Evolutionary conservation across 2,113 vertebrate species (phyloP), one percentile per base, ranked within the genome.

Genomic region (Suncus etruscus): DNA sequence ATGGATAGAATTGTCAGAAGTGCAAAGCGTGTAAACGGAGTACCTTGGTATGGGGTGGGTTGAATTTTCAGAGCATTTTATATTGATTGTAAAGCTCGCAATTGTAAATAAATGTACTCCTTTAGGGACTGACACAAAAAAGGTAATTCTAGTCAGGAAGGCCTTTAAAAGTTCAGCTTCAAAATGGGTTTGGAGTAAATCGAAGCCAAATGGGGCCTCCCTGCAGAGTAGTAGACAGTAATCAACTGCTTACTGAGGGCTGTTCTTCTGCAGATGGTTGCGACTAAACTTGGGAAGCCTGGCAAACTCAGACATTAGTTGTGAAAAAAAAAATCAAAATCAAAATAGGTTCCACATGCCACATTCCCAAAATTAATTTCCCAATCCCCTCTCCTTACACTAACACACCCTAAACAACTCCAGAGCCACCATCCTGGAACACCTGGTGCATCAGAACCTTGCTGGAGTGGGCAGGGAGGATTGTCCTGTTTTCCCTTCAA

Each of bases 231-330:
- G 48, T 87, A 78, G 79, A 65, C 22, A 70, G n/a, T 50, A 79
- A 86, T 20, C 82, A n/a, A 1, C 66, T 63, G 10, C 75, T 66
- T 51, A 24, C 3, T 7, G 63, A 90, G 25, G 29, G 80, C 72
- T 94, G 6, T 73, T 90, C 25, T 90, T 83, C 86, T 86, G 68
- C 92, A 93, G 94, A 93, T 95, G 90, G 87, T 29, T 24, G 0
- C 58, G 31, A 87, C 93, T 96, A 92, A 94, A 91, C 87, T 94
- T 48, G 87, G 90, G 74, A 83, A 88, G 54, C 73, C 65, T 95
- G 84, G 72, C 86, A 91, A 75, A 76, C 83, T 79, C 83, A 88
- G 39, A 65, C 6, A 61, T 85, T 65, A 91, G 86, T n/a, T 94
- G 81, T 79, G 92, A 31, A 54, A 70, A 89, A 84, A 92, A 85